Evolutionary conservation across 23 tunicate species (phyloP), one percentile per base, ranked within the genome.

Genomic region (Oikopleura albicans): DNA sequence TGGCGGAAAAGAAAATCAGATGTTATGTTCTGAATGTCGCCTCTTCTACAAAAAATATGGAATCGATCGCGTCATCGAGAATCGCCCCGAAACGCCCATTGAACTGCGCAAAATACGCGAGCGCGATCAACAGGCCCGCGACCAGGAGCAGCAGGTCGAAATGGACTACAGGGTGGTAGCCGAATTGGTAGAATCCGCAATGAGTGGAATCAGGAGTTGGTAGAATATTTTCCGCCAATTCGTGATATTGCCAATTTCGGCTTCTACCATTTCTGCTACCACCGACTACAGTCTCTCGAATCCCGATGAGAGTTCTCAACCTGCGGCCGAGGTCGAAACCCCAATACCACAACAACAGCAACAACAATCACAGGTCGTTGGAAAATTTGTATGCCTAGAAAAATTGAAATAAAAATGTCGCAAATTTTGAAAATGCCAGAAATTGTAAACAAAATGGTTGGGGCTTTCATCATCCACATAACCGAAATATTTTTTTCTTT

Each of bases 31-130:
- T 59, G 88, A 86, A 63, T 93, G 98, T 85, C 29, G 90, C 40
- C 84, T 90, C 8, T 40, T 79, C 39, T 93, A 86, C 86, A 93
- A 93, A 86, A 93, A 93, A 39, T 93, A 93, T 59, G 98, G 98
- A 36, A 86, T 41, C 1, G 83, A 66, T 39, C 75, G 88, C 39
- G 85, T 83, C 28, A 66, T 90, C 75, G 84, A 34, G 34, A 86
- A 86, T 71, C 79, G 79, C 4, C 79, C 79, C 4, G 79, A 71
- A 71, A 71, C 79, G 36, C 79, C 79, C 79, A 16, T 2, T 12
- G 34, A 12, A 29, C 79, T 71, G 35, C 79, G 79, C 27, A 71
- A 71, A 31, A 12, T 71, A 2, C 27, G 79, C 4, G 34, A 71
- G 79, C 79, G 31, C 28, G 79, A 71, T 29, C 33, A 71, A 22